Conservation (phyloP, 2,797 vertebrate species). For the Falco cherrug region DNA sequence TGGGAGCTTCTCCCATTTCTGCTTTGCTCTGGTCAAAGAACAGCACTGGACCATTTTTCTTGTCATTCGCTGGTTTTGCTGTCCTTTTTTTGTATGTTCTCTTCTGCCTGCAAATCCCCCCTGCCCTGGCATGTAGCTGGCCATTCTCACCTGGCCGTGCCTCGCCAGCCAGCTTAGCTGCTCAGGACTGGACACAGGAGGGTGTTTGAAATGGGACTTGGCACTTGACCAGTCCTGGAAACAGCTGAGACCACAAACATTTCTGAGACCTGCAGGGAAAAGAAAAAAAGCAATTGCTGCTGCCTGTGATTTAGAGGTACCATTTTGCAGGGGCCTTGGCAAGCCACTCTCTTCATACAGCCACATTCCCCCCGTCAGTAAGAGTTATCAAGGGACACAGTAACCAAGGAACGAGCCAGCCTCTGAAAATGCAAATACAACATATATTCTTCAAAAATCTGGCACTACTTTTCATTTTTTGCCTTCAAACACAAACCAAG, state of each 20-base stretch:
- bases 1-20: neutral
- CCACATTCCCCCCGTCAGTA: neutral
- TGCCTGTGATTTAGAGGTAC: slow-evolving; percentile 4
- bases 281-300: neutral
- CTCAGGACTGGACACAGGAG: neutral
- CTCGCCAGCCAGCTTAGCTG: neutral
- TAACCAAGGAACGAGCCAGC: neutral
- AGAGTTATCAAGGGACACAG: neutral
- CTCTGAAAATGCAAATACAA: neutral
- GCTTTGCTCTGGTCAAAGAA: neutral
- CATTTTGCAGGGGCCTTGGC: neutral
- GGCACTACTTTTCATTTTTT: neutral
- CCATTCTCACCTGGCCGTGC: neutral
- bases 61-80: neutral
- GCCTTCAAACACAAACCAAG: neutral
- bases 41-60: neutral
- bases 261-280: neutral
- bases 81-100: neutral
- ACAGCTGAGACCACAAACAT: slow-evolving; percentile 15
- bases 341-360: neutral
- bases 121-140: neutral
- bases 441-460: neutral
- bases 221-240: neutral
- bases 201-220: neutral
- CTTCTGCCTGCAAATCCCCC: neutral